These are phyloP conservation scores for Tachina fera DNA, from an alignment of 2,888 invertebrate genomes.

Conservation along the genomic window DNA sequence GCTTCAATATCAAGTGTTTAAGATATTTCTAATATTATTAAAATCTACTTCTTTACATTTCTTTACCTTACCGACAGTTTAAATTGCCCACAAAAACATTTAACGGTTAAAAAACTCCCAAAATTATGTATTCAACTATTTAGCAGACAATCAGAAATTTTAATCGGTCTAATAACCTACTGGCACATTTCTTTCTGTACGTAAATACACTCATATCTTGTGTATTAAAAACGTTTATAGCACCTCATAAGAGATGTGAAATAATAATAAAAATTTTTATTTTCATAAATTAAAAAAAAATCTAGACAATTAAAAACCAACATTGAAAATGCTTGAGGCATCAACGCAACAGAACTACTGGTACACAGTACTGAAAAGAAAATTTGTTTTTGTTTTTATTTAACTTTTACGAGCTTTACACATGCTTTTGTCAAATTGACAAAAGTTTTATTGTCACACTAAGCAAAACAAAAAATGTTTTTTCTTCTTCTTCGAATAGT, in stretches of 20 bases:
- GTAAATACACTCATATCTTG: constrained; percentile 23
- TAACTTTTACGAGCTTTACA: background rate
- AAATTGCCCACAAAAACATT: background rate
- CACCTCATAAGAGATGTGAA: constrained; percentile 32
- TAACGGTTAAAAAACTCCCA: background rate
- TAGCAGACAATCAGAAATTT: background rate
- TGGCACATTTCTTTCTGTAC: constrained; percentile 35
- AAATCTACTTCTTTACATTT: too few relatives aligned
- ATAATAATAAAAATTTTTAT: constrained; percentile 17
- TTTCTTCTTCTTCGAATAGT: constrained; percentile 72
- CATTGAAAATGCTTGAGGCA: background rate
- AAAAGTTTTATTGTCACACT: background rate
- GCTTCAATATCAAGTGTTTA: too few relatives aligned
- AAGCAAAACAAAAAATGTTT: constrained; percentile 55
- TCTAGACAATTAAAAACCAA: constrained; percentile 1
- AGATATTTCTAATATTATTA: too few relatives aligned
- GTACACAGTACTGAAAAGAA: background rate
- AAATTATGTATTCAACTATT: background rate
- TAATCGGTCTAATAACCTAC: constrained; percentile 32
- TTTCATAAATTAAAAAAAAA: background rate
- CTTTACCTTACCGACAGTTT: background rate
- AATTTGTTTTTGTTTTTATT: constrained; percentile 1
- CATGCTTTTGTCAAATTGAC: constrained; percentile 32
- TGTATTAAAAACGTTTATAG: constrained; percentile 36
- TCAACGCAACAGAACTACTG: background rate